A percentile compares a stretch with the other conserved stretches of the same genome.
These are phyloP conservation scores for Yoshiicerus persimilis DNA, from an alignment of 1,140 invertebrate species.

Conservation along the genomic window DNA sequence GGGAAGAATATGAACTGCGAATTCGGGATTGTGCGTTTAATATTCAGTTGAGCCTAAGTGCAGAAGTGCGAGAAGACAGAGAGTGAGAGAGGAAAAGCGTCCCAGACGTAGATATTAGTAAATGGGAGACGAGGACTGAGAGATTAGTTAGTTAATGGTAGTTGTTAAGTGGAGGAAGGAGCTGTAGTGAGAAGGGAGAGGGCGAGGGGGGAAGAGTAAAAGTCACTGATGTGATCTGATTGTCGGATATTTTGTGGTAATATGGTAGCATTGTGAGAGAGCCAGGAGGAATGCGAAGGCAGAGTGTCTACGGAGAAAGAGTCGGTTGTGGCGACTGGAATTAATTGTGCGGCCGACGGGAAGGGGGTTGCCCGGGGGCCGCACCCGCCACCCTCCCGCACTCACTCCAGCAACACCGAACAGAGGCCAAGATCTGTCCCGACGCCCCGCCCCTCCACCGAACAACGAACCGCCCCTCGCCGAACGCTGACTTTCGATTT, in stretches of 20 bases:
- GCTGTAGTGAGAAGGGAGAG: not conserved
- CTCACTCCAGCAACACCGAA: not conserved
- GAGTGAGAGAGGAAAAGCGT: not conserved
- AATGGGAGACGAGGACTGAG: too few relatives aligned
- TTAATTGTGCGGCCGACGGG: not conserved
- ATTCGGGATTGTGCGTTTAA: too few relatives aligned
- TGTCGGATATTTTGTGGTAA: not conserved
- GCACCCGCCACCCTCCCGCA: not conserved
- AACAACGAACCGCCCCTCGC: not conserved
- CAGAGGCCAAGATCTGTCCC: too few relatives aligned
- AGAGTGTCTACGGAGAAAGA: not conserved
- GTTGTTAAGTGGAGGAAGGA: not conserved
- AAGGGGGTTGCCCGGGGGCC: not conserved
- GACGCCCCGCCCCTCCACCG: not conserved
- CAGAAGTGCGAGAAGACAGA: not conserved
- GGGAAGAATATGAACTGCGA: too few relatives aligned
- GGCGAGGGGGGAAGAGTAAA: not conserved
- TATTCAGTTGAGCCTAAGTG: too few relatives aligned
- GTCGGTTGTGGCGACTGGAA: not conserved
- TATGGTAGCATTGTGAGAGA: not conserved
- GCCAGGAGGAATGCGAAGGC: not conserved
- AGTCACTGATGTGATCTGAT: not conserved
- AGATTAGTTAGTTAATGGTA: too few relatives aligned
- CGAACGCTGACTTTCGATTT: not conserved
- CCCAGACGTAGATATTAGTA: too few relatives aligned